Base-by-base conservation (phyloP, 2,888 invertebrate species). In the Drosophila meridionalis region DNA sequence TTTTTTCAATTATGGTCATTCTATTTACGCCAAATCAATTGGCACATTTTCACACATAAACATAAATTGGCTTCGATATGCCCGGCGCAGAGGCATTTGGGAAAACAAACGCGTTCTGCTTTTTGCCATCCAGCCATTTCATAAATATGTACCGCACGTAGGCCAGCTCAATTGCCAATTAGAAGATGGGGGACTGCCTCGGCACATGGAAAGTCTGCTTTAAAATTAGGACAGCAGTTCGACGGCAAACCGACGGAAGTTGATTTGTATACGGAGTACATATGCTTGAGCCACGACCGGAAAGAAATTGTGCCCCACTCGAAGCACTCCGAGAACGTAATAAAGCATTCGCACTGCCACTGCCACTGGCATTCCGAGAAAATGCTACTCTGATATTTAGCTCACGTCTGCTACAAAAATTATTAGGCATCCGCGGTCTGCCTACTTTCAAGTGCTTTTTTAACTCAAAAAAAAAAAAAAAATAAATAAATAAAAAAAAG, bases 111-210 rank as follows among this genome's bases (percentile, higher is more conserved):
- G 74, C 64, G 69, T 59, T 71, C 61, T 64, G 73, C 60, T 71
- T 59, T 77, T 65, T 71, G 76, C 78, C 69, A 66, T 71, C 60
- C 32, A 30, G 60, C 56, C 68, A 64, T 74, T 80, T 77, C 85
- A 88, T 88, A 86, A 88, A 82, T 83, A 90, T 90, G 86, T 83
- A 52, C 63, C 60, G 71, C 90, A 90, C 90, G 90, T 91, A 83
- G 82, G 43, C 61, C 83, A 85, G 89, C 90, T 89, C 90, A 89
- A 90, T 91, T 89, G 90, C 90, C 91, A 90, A 90, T 90, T 90
- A 91, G 85, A 90, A 91, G 78, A 14, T 20, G 50, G 60, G 45
- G 73, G 61, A 80, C 78, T 72, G 82, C 71, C 72, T 55, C 62
- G 81, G 69, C 80, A 70, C 78, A 81, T 73, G 69, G 68, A 43